A percentile compares a stretch with the other conserved stretches of the same genome.
Evolutionary conservation across 2,113 vertebrate species (phyloP).

Genomic region (Gymnocephalus cernua): DNA sequence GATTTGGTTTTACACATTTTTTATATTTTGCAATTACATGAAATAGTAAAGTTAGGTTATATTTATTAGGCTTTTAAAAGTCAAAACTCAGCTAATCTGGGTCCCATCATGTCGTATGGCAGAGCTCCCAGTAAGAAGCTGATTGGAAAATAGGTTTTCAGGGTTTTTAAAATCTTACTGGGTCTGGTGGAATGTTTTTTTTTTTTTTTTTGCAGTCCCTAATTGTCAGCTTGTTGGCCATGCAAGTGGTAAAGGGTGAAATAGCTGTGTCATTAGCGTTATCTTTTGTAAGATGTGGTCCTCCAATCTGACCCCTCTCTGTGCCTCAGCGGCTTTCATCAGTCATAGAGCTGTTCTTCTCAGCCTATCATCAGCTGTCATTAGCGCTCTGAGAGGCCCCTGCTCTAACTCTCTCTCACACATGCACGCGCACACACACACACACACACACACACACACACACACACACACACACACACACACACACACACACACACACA

Average conservation of each 20-base stretch:
- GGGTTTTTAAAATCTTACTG: background rate
- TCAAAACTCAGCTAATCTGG: background rate
- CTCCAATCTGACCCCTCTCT: constrained; percentile 61
- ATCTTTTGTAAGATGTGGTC: constrained; percentile 47
- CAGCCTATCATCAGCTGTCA: constrained; percentile 79
- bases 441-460: background rate
- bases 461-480: background rate
- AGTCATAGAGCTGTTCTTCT: constrained; percentile 65
- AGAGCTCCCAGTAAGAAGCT: background rate
- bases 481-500: background rate
- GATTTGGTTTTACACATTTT: background rate
- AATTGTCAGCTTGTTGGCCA: background rate
- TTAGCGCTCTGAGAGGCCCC: constrained; percentile 69
- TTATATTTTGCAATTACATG: background rate
- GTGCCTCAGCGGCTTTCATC: constrained; percentile 72
- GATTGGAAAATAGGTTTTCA: background rate
- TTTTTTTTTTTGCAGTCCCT: background rate
- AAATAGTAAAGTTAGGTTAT: background rate
- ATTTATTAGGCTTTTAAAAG: background rate
- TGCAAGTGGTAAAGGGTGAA: constrained; percentile 62
- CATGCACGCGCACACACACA: no score
- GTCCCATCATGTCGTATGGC: background rate
- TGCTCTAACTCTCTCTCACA: constrained; percentile 37
- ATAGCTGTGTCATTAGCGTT: constrained; percentile 57
- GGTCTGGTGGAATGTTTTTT: background rate